phyloP scores from a whole-genome alignment of 2,797 vertebrate species.

The Molossus molossus region DNA sequence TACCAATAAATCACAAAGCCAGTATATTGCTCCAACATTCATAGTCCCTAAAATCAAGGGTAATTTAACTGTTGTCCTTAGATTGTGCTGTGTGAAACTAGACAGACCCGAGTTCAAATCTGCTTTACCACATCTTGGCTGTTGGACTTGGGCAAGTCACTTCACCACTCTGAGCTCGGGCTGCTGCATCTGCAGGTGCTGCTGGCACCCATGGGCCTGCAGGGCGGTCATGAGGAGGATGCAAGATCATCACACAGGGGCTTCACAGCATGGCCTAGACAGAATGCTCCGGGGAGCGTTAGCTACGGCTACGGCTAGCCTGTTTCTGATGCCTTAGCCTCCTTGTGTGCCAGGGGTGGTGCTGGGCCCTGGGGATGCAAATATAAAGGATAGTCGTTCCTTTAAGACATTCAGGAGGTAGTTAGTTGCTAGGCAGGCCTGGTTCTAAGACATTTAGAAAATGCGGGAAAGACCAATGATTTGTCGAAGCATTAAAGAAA shows the following conservation, averaged over 20 bases:
- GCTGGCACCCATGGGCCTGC: not conserved
- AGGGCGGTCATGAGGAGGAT: not conserved
- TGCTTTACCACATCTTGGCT: not conserved
- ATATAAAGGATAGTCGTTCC: not conserved
- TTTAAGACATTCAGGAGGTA: not conserved
- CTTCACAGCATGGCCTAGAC: not conserved
- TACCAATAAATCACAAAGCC: slow-evolving; percentile 12
- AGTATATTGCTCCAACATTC: not conserved
- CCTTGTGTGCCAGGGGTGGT: not conserved
- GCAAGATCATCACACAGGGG: not conserved
- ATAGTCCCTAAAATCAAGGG: not conserved
- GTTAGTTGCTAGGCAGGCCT: not conserved
- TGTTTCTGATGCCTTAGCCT: not conserved
- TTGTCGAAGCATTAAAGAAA: slow-evolving; percentile 6
- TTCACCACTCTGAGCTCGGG: not conserved
- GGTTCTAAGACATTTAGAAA: slow-evolving; percentile 58
- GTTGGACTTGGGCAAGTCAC: not conserved
- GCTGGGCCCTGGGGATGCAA: not conserved
- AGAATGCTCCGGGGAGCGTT: not conserved
- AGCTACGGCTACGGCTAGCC: not conserved
- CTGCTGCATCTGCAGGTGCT: not conserved
- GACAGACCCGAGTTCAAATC: not conserved
- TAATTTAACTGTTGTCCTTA: not conserved
- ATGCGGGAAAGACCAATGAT: slow-evolving; percentile 29
- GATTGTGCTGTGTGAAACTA: not conserved